These are phyloP conservation scores for Anguilla rostrata DNA, from an alignment of 2,113 vertebrate species.

Conservation along the genomic window DNA sequence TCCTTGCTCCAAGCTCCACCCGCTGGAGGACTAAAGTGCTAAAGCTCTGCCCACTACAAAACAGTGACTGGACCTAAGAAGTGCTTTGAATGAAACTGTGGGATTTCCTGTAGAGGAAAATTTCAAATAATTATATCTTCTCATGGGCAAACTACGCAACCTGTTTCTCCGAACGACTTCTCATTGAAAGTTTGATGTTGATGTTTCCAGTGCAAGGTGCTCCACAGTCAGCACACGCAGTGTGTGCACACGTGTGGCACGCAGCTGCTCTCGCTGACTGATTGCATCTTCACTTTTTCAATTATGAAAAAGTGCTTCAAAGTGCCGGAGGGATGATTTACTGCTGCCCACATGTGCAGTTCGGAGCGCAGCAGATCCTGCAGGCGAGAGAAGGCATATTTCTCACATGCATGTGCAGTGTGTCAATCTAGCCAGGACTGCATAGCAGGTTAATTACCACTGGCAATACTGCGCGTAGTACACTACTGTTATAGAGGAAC, in stretches of 20 bases:
- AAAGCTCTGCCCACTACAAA: no score
- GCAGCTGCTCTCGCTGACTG: not conserved
- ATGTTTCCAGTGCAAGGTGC: not conserved
- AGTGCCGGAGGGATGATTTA: not conserved
- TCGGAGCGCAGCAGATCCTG: not conserved
- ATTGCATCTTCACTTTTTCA: not conserved
- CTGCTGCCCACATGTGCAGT: not conserved
- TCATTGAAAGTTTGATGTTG: not conserved
- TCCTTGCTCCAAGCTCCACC: no score
- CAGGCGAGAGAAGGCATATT: not conserved
- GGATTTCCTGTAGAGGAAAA: no score
- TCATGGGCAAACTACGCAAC: no score
- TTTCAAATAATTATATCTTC: no score
- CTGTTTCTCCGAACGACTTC: no score
- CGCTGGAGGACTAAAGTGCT: no score
- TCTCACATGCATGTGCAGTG: not conserved
- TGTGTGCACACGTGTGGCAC: not conserved
- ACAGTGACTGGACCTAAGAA: no score
- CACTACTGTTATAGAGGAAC: not conserved
- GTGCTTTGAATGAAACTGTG: no score
- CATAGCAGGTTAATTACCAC: not conserved
- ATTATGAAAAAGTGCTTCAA: slow-evolving; percentile 2
- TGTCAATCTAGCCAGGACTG: not conserved
- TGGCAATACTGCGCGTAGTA: not conserved
- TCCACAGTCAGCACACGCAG: not conserved